phyloP scores from a whole-genome alignment of 2,888 invertebrate genomes.

The Eupithecia dodoneata region DNA sequence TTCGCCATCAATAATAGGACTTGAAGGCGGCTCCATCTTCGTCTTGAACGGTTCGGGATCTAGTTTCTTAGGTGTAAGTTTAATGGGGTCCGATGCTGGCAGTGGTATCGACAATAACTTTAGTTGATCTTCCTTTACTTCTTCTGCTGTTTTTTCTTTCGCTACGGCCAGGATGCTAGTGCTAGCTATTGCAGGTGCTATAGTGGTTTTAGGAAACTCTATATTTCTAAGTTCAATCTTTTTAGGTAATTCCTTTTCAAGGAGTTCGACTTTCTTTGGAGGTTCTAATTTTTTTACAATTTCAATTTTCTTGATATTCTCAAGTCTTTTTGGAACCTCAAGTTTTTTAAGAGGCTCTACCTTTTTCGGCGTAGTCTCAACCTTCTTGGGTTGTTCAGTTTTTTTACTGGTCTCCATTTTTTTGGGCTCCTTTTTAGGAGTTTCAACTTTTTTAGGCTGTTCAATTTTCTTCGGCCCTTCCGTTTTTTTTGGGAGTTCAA shows the following conservation, averaged over 20 bases:
- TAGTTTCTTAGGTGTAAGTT: constrained; percentile 58
- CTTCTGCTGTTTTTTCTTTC: constrained; percentile 36
- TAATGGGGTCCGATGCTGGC: constrained; percentile 52
- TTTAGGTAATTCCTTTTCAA: constrained; percentile 39
- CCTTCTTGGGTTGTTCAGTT: constrained; percentile 19
- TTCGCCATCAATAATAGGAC: constrained; percentile 76
- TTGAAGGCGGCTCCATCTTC: constrained; percentile 68
- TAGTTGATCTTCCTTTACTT: constrained; percentile 46
- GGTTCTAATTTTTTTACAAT: constrained; percentile 29
- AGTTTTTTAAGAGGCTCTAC: constrained; percentile 22
- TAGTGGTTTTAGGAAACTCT: constrained; percentile 34
- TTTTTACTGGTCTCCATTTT: constrained; percentile 22
- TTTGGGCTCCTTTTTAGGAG: constrained; percentile 18
- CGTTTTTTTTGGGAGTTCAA: constrained; percentile 22
- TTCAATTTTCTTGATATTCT: constrained; percentile 47
- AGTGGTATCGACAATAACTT: constrained; percentile 57
- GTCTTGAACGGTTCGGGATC: constrained; percentile 57
- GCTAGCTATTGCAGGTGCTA: constrained; percentile 32
- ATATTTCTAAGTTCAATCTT: constrained; percentile 37
- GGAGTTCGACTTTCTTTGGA: constrained; percentile 50
- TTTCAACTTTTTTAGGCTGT: constrained; percentile 15
- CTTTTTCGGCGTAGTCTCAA: constrained; percentile 21
- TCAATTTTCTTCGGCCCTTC: constrained; percentile 17
- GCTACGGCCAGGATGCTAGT: constrained; percentile 32
- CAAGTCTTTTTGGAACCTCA: constrained; percentile 40